A percentile compares a stretch with the other conserved stretches of the same genome.
These are phyloP conservation scores for Erebia epiphron DNA, from an alignment of 2,888 invertebrate species.

Conservation along the genomic window DNA sequence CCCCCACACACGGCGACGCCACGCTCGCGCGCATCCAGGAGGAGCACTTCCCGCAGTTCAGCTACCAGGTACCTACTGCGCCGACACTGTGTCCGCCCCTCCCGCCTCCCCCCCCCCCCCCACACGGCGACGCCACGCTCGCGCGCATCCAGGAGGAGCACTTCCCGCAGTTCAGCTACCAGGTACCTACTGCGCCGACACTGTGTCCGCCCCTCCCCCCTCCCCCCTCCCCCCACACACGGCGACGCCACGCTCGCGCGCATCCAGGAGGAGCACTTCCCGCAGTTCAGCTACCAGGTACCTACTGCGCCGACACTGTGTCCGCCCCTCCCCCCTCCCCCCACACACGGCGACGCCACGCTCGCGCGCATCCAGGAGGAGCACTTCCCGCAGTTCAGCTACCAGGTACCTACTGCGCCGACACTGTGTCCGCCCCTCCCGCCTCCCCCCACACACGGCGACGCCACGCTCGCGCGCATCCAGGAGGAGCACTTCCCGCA, in stretches of 20 bases:
- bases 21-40: constrained; percentile 3
- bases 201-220: neutral
- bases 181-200: neutral
- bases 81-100: too few relatives aligned
- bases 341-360: constrained; percentile 76
- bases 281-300: neutral
- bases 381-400: constrained; percentile 61
- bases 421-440: neutral
- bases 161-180: neutral
- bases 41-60: constrained; percentile 4
- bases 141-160: neutral
- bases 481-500: constrained; percentile 9
- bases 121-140: neutral
- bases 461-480: neutral
- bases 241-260: neutral
- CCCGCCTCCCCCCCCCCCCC: too few relatives aligned
- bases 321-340: too few relatives aligned
- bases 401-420: neutral
- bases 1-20: neutral
- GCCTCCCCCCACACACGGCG: constrained; percentile 70
- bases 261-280: constrained; percentile 2
- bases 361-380: constrained; percentile 87
- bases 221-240: too few relatives aligned
- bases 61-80: neutral
- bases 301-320: too few relatives aligned